phyloP scores from a whole-genome alignment of 2,113 vertebrate genomes.

The Pan paniscus region DNA sequence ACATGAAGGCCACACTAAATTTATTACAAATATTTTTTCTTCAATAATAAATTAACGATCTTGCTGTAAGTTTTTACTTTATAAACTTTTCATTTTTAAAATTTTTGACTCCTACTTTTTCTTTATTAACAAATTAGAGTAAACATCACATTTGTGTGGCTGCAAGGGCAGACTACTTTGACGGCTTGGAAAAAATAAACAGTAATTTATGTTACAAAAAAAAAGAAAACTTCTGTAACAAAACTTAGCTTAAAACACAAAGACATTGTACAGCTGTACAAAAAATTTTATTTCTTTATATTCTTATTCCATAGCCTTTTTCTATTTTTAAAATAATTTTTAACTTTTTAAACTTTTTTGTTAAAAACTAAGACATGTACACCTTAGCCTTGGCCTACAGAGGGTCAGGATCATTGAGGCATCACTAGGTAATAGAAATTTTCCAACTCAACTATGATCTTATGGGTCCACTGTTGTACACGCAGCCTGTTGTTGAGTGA shows the following conservation, averaged over 20 bases:
- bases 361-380: background rate
- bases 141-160: no score
- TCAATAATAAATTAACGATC: background rate
- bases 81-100: background rate
- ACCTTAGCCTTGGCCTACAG: background rate
- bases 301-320: background rate
- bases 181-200: no score
- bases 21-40: background rate
- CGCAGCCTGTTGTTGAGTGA: background rate
- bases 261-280: background rate
- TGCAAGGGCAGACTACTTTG: no score
- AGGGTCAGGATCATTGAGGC: background rate
- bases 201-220: no score
- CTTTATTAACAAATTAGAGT: no score
- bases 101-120: background rate
- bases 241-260: background rate
- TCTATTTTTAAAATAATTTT: background rate
- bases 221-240: background rate
- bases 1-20: background rate
- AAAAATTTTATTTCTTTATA: background rate
- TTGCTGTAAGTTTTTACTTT: background rate
- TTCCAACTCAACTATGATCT: background rate
- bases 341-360: background rate
- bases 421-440: background rate
- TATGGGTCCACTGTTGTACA: background rate